Evolutionary conservation across 1,140 invertebrate genomes (phyloP), one percentile per base, ranked within the genome.

Genomic region (Drosophila athabasca): DNA sequence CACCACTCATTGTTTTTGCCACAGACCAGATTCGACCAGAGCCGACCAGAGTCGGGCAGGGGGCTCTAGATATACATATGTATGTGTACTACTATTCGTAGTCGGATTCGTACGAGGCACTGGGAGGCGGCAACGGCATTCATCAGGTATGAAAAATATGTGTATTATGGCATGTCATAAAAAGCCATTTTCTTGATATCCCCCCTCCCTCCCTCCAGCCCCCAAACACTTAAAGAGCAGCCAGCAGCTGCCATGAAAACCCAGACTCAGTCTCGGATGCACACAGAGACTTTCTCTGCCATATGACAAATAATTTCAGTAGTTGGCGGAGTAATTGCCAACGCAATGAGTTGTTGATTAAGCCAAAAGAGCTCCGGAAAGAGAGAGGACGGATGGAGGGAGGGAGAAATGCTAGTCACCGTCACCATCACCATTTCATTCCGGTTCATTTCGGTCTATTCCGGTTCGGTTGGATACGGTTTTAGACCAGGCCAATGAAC

Each of bases 311-410:
- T 79, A 87, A 74, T 81, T 84, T 84, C 51, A 79, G 64, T 79
- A 81, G 64, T 84, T 81, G 82, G 51, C 78, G 82, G 11, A 39
- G 35, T 85, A 85, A 87, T 85, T 85, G 81, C 81, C 73, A 66
- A 72, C 74, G 82, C 82, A 87, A 85, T 84, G 77, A 57, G 68
- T 80, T 81, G 82, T 80, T 85, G 87, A 85, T 85, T 85, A 87
- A 87, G 79, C 62, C 67, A 75, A 61, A 39, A 70, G 74, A 76
- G 70, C 73, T 65, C 48, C 55, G 57, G 61, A 62, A 62, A 39
- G 50, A 52, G 49, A 51, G 31, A 43, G 39, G 29, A 45, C 45
- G 11, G 66, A 51, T 58, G 13, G 39, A 61, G 44, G 45, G 41
- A 48, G 69, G 50, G 48, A 29, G 45, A 77, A 81, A 35, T 70